Conservation (phyloP, 1,140 invertebrate species). For the Ephestia elutella region DNA sequence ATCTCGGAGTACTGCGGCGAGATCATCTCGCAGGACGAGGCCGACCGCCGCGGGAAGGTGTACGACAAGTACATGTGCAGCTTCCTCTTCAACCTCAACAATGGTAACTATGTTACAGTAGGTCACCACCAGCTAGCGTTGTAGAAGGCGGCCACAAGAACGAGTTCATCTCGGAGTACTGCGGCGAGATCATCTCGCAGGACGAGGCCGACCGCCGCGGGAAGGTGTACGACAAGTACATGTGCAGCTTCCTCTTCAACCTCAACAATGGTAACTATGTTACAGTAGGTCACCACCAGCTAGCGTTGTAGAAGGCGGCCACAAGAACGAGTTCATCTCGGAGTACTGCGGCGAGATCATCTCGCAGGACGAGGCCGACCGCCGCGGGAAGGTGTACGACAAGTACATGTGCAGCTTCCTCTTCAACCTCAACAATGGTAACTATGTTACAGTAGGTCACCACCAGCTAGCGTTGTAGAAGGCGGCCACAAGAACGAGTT, state of each 20-base stretch:
- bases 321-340: conserved; percentile 99
- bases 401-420: conserved; percentile 99
- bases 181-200: conserved; percentile 98
- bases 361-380: conserved; percentile 98
- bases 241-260: conserved; percentile 99
- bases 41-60: conserved; percentile 97
- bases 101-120: conserved; percentile 78
- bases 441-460: conserved; percentile 34
- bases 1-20: conserved; percentile 99
- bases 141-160: conserved; percentile 97
- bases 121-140: no score
- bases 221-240: conserved; percentile 99
- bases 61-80: conserved; percentile 99
- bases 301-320: conserved; percentile 96
- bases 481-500: conserved; percentile 99
- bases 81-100: conserved; percentile 99
- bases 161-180: conserved; percentile 99
- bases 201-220: conserved; percentile 98
- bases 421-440: conserved; percentile 98
- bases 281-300: no score
- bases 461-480: no score
- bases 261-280: conserved; percentile 91
- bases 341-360: conserved; percentile 99
- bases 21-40: conserved; percentile 98
- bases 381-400: conserved; percentile 99